Conservation (phyloP, 2,888 invertebrate genomes). For the Eupithecia vulgata region DNA sequence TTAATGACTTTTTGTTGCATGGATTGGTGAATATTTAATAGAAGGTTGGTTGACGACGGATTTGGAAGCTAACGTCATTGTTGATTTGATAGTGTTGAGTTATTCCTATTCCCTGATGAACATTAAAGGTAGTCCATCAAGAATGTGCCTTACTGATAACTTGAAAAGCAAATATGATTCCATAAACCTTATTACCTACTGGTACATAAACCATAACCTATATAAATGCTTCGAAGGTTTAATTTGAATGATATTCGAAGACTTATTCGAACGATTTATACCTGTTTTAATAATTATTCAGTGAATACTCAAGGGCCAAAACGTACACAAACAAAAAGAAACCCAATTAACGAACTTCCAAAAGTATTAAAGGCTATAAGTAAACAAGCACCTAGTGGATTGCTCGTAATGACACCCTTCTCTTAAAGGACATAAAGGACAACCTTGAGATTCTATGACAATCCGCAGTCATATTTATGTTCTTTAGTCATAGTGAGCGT, state of each 20-base stretch:
- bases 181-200: background rate
- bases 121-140: background rate
- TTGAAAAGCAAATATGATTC: background rate
- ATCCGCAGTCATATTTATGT: background rate
- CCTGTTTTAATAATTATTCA: background rate
- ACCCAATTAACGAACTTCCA: background rate
- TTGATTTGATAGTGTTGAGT: background rate
- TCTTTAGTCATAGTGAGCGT: background rate
- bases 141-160: background rate
- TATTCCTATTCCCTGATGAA: background rate
- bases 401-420: constrained; percentile 33
- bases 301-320: background rate
- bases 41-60: constrained; percentile 21
- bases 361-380: background rate
- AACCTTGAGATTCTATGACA: constrained; percentile 33
- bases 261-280: no score
- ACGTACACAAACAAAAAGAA: background rate
- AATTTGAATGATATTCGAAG: background rate
- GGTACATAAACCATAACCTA: background rate
- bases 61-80: constrained; percentile 12
- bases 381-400: constrained; percentile 17
- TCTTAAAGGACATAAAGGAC: constrained; percentile 28
- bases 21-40: constrained; percentile 33
- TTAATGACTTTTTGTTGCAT: constrained; percentile 33
- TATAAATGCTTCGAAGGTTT: background rate